phyloP scores from a whole-genome alignment of 1,140 invertebrate species.

The Panagrolaimus sp. region DNA sequence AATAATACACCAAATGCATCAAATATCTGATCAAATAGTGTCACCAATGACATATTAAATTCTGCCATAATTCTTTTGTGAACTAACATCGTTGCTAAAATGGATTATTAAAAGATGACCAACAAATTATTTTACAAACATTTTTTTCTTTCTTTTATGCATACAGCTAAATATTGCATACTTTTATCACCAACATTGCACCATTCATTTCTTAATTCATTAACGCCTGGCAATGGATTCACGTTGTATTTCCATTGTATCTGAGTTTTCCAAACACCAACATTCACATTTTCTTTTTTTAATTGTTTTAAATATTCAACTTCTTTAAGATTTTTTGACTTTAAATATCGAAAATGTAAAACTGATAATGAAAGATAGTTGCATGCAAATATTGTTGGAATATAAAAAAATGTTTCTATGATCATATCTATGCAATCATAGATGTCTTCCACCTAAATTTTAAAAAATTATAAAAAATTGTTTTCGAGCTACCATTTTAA shows the following conservation, averaged over 20 bases:
- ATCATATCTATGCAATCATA: constrained; percentile 23
- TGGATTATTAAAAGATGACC: background rate
- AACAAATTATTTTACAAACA: background rate
- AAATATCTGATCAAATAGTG: constrained; percentile 22
- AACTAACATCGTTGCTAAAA: constrained; percentile 12
- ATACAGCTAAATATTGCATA: background rate
- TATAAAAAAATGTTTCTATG: constrained; percentile 21
- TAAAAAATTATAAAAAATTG: too few species aligned
- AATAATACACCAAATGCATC: constrained; percentile 24
- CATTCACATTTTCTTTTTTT: background rate
- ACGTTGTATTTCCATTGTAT: background rate
- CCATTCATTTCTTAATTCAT: constrained; percentile 3
- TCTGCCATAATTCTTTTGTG: constrained; percentile 15
- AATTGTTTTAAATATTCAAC: background rate
- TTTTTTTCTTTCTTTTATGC: constrained; percentile 7
- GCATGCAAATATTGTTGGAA: constrained; percentile 21
- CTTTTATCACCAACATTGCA: background rate
- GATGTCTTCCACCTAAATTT: constrained; percentile 19
- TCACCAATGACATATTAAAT: constrained; percentile 20
- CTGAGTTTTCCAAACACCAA: background rate
- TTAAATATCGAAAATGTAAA: constrained; percentile 17
- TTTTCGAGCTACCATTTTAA: too few species aligned
- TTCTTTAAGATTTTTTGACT: background rate
- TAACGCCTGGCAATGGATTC: background rate
- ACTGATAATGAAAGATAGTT: constrained; percentile 19